These are phyloP conservation scores for Napeogenes sylphis DNA, from an alignment of 2,888 invertebrate genomes.

Conservation along the genomic window DNA sequence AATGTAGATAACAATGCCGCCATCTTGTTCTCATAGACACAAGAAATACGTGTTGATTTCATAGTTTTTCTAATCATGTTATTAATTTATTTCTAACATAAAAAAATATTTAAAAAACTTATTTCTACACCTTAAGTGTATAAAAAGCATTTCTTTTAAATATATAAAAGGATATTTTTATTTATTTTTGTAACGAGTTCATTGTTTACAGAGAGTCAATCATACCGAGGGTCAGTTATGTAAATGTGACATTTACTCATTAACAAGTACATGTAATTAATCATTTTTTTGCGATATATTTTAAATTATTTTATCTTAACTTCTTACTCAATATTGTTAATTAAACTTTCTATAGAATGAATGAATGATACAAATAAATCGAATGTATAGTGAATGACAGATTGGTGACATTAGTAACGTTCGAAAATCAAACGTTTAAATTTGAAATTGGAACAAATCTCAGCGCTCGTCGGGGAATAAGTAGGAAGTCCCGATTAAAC, in stretches of 20 bases:
- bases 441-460: conserved; percentile 73
- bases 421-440: conserved; percentile 37
- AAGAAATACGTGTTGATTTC: not conserved
- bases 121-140: no score
- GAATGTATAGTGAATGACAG: conserved; percentile 1
- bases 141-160: not conserved
- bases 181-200: not conserved
- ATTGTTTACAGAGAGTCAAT: not conserved
- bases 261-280: not conserved
- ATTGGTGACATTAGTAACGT: conserved; percentile 14
- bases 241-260: not conserved
- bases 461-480: conserved; percentile 61
- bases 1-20: not conserved
- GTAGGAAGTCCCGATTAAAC: conserved; percentile 74
- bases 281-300: conserved; percentile 1
- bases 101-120: no score
- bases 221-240: not conserved
- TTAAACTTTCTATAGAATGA: not conserved
- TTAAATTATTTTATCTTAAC: conserved; percentile 2
- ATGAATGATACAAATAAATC: not conserved
- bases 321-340: not conserved
- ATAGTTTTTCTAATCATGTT: not conserved
- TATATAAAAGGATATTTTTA: not conserved
- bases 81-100: not conserved
- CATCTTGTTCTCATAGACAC: not conserved